Conservation (phyloP, 2,888 invertebrate species). For the Baronia brevicornis region DNA sequence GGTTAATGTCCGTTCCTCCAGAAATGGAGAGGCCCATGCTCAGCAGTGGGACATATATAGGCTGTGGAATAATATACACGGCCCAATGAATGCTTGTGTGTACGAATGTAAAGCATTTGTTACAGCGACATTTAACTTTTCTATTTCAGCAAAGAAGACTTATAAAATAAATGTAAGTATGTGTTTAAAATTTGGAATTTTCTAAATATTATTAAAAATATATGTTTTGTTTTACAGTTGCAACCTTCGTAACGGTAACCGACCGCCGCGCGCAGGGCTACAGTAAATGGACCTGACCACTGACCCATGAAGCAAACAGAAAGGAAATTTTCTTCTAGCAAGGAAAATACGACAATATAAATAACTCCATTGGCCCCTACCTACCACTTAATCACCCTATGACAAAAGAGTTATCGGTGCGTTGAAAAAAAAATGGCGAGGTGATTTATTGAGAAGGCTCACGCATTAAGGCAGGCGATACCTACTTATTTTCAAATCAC, state of each 20-base stretch:
- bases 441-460: conserved; percentile 59
- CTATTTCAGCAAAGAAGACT: no score
- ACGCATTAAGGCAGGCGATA: conserved; percentile 55
- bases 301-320: conserved; percentile 74
- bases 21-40: no score
- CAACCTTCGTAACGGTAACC: conserved; percentile 24
- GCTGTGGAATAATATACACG: no score
- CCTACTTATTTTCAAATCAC: conserved; percentile 22
- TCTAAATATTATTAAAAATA: background rate
- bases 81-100: no score
- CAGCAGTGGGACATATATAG: no score
- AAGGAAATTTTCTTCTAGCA: conserved; percentile 72
- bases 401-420: conserved; percentile 77
- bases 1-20: no score
- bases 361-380: conserved; percentile 71
- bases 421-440: conserved; percentile 75
- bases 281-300: conserved; percentile 63
- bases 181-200: no score
- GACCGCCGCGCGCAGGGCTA: conserved; percentile 34
- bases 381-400: conserved; percentile 71
- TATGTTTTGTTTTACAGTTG: conserved; percentile 20
- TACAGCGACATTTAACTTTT: no score
- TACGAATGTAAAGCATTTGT: no score
- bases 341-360: conserved; percentile 73
- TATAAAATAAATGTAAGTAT: no score